Evolutionary conservation across 2,113 vertebrate genomes (phyloP), one percentile per base, ranked within the genome.

Genomic region (Acrocephalus arundinaceus): DNA sequence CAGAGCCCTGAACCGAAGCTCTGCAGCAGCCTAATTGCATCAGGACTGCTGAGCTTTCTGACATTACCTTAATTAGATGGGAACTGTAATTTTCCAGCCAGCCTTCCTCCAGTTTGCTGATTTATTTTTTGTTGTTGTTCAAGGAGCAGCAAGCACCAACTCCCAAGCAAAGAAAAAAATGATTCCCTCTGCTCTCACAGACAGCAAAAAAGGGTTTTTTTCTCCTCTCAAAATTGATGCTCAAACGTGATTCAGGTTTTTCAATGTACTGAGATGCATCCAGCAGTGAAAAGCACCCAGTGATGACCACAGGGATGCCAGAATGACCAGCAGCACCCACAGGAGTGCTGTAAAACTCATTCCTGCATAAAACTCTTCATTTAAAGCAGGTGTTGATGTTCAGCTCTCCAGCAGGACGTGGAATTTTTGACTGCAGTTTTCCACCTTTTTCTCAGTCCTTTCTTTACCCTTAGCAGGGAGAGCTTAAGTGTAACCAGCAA

Each of bases 1-100:
- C 61, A 66, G 73, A 57, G 57, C 72, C 41, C 70, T 41, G 84
- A 85, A 18, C 49, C 91, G 35, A 85, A 39, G 22, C 7, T 35
- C 78, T 90, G 74, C 78, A 85, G 68, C 92, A 96, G 78, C 72
- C 79, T 96, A 96, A 97, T 51, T 93, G 62, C 93, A 93, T 78
- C 82, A 96, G 91, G 72, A 87, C 74, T 94, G 84, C 90, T 87
- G 63, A 92, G 75, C 89, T 75, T 71, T 78, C 80, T 94, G 85
- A 73, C 77, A 89, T 81, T 77, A 85, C 77, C 85, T 97, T 96
- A 94, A 97, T 95, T 66, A 97, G 92, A 93, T 51, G 84, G 94
- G 78, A 62, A 35, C 91, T 48, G 85, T 83, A 95, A 96, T 97
- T 93, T 95, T 72, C 84, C 63, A 76, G 6, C 77, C 78, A 49